Conservation (phyloP, 2,797 vertebrate genomes). For the Mormyrus proboscirostris region DNA sequence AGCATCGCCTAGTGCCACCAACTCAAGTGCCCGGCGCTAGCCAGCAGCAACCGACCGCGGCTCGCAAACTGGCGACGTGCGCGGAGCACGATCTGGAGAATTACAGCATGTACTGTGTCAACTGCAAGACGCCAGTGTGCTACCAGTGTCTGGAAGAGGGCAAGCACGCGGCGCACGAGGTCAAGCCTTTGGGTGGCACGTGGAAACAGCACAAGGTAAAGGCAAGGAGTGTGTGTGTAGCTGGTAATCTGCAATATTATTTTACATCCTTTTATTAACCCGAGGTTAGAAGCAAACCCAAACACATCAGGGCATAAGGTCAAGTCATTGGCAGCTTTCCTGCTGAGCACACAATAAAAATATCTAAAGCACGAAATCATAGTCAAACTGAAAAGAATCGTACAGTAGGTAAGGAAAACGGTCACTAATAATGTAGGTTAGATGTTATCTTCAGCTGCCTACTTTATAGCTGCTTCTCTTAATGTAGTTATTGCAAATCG, state of each 20-base stretch:
- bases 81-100: constrained; percentile 86
- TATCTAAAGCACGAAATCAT: not conserved
- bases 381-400: not conserved
- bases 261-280: not conserved
- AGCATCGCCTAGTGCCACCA: constrained; percentile 78
- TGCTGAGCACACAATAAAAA: not conserved
- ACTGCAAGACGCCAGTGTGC: constrained; percentile 81
- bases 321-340: not conserved
- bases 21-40: constrained; percentile 40
- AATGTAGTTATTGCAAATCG: not conserved
- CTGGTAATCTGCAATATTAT: not conserved
- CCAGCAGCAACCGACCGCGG: constrained; percentile 33
- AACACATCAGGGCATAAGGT: not conserved
- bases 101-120: constrained; percentile 86
- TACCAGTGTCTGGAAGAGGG: constrained; percentile 85
- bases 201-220: constrained; percentile 98
- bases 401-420: not conserved
- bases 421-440: not conserved
- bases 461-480: not conserved
- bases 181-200: constrained; percentile 78
- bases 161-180: constrained; percentile 80
- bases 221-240: not conserved
- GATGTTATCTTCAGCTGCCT: not conserved
- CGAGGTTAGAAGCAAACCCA: not conserved
- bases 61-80: constrained; percentile 76